Percentiles rank a stretch among this genome's conserved stretches.
phyloP scores from a whole-genome alignment of 1,140 invertebrate genomes.

The Trichonephila clavata region DNA sequence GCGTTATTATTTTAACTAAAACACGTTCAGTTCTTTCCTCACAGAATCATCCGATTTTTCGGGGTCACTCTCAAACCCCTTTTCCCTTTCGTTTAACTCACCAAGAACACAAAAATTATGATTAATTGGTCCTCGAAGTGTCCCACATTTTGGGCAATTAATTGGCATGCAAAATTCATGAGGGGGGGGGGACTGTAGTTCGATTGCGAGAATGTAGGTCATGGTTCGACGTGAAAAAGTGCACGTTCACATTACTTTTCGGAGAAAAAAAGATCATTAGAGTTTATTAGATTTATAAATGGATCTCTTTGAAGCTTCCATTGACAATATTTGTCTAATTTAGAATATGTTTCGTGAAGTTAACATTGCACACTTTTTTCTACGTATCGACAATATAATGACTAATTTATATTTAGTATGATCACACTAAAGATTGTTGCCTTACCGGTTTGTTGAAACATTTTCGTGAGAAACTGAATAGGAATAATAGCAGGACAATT shows the following conservation, averaged over 20 bases:
- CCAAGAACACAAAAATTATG: not conserved
- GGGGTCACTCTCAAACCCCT: not conserved
- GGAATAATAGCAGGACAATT: too few relatives aligned
- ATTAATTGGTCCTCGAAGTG: slow-evolving; percentile 20
- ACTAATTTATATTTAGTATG: too few relatives aligned
- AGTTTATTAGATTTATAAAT: not conserved
- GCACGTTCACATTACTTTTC: slow-evolving; percentile 11
- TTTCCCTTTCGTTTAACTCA: slow-evolving; percentile 34
- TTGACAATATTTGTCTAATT: not conserved
- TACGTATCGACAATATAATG: too few relatives aligned
- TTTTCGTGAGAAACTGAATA: too few relatives aligned
- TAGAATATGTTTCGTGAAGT: not conserved
- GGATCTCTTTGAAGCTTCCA: not conserved
- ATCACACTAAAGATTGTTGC: too few relatives aligned
- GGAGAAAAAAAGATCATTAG: not conserved
- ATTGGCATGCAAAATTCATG: slow-evolving; percentile 49
- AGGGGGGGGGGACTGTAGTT: not conserved
- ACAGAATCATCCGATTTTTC: not conserved
- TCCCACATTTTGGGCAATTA: slow-evolving; percentile 49
- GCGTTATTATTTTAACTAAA: too few relatives aligned
- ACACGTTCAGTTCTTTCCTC: too few relatives aligned
- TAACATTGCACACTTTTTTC: too few relatives aligned
- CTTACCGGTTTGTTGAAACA: too few relatives aligned
- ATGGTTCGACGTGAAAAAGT: slow-evolving; percentile 45
- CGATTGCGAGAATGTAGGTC: not conserved